Conservation (phyloP, 2,888 invertebrate species). For the Troilus luridus region DNA sequence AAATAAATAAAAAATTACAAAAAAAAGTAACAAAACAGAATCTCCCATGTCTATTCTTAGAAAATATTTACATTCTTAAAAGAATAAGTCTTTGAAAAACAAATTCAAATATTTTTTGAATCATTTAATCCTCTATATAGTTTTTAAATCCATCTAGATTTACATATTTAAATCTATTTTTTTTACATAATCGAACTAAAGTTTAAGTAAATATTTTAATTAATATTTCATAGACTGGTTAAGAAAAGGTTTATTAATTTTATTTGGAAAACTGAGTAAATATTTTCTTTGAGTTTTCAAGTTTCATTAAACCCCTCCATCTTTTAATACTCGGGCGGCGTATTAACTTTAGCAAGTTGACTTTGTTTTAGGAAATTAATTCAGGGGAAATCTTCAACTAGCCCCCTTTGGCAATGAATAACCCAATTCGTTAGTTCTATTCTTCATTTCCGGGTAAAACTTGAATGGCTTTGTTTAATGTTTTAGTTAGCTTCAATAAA, state of each 20-base stretch:
- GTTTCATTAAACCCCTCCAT: neutral
- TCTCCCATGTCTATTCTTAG: no score
- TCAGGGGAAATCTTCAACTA: neutral
- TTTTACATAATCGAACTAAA: no score
- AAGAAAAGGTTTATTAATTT: neutral
- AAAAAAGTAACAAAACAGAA: no score
- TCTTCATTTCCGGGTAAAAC: neutral
- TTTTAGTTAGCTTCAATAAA: neutral
- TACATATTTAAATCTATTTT: no score
- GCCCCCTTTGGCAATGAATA: neutral
- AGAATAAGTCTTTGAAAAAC: no score
- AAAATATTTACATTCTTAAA: no score
- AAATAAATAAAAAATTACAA: no score
- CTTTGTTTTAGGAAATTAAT: conserved; percentile 32
- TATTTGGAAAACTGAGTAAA: neutral
- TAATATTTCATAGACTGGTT: no score
- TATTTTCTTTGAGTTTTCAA: neutral
- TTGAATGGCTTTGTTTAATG: neutral
- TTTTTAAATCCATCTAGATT: no score
- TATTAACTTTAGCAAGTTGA: conserved; percentile 11
- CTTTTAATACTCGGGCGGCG: neutral
- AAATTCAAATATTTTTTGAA: no score
- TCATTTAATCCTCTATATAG: no score
- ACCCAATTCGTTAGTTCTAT: neutral
- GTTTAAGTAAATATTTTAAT: no score